Evolutionary conservation across 1,140 invertebrate genomes (phyloP).

Genomic region (Zaprionus capensis): DNA sequence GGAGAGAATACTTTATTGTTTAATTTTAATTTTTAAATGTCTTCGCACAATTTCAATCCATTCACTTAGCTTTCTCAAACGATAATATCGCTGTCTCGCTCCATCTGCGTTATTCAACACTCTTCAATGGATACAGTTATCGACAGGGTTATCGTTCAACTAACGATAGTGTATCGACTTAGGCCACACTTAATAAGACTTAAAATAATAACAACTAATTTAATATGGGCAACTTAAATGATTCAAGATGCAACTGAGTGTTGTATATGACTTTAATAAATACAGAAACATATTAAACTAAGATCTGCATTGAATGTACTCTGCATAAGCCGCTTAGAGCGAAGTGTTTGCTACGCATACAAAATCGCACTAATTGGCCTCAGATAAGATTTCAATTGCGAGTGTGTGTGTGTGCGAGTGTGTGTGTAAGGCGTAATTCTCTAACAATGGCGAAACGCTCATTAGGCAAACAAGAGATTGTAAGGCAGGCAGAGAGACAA

Average conservation of each 20-base stretch:
- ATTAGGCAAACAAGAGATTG: slow-evolving; percentile 19
- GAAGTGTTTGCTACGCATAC: background rate
- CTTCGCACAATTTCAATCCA: too few species aligned
- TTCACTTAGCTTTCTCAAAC: too few species aligned
- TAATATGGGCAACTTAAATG: background rate
- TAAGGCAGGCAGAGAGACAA: background rate
- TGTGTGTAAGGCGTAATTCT: background rate
- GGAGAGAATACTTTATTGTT: too few species aligned
- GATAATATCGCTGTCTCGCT: too few species aligned
- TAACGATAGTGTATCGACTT: too few species aligned
- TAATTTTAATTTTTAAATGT: too few species aligned
- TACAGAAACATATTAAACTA: background rate
- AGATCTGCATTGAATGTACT: background rate
- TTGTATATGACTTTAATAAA: background rate
- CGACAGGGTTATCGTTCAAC: too few species aligned
- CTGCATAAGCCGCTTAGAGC: slow-evolving; percentile 17
- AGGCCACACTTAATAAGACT: too few species aligned
- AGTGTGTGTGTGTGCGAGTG: background rate
- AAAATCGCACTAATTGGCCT: slow-evolving; percentile 41
- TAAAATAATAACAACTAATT: too few species aligned
- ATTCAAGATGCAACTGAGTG: background rate
- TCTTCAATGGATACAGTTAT: too few species aligned
- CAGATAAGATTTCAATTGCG: background rate
- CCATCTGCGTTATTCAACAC: too few species aligned
- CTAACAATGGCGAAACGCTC: slow-evolving; percentile 23